These are phyloP conservation scores for Stenopsyche tienmushanensis DNA, from an alignment of 1,140 invertebrate species.

Conservation along the genomic window DNA sequence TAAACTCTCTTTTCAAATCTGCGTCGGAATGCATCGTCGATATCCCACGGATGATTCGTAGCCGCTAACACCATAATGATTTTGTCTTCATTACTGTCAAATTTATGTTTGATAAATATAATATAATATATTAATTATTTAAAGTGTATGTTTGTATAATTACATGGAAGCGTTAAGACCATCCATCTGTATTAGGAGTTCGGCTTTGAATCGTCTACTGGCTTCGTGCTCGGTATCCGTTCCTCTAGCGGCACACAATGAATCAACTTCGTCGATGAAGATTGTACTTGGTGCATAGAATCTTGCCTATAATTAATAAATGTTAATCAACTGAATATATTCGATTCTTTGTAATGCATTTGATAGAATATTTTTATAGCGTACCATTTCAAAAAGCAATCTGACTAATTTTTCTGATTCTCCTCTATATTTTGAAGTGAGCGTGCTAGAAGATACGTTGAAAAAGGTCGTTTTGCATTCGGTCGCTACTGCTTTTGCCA, in stretches of 20 bases:
- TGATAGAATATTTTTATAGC: constrained; percentile 2
- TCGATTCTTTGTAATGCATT: neutral
- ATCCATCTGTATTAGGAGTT: constrained; percentile 99
- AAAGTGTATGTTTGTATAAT: constrained; percentile 31
- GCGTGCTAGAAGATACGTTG: constrained; percentile 95
- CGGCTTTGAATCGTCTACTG: constrained; percentile 97
- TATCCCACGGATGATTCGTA: constrained; percentile 99
- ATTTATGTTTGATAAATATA: constrained; percentile 3
- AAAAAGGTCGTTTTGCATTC: constrained; percentile 99
- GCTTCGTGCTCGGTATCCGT: constrained; percentile 98
- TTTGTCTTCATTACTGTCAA: constrained; percentile 60
- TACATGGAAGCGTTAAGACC: constrained; percentile 65
- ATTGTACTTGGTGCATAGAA: constrained; percentile 99
- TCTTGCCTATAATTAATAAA: constrained; percentile 69
- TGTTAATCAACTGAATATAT: constrained; percentile 51
- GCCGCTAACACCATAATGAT: constrained; percentile 98
- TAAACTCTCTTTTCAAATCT: constrained; percentile 98
- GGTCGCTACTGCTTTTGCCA: constrained; percentile 98
- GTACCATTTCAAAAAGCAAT: constrained; percentile 96
- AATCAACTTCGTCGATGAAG: constrained; percentile 99
- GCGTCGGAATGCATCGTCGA: constrained; percentile 95
- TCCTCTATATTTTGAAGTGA: constrained; percentile 97
- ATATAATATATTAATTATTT: constrained; percentile 3
- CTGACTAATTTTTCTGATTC: constrained; percentile 98
- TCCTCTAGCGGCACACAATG: constrained; percentile 91